Base-by-base conservation (phyloP, 2,888 invertebrate genomes). In the Amiota mariae region DNA sequence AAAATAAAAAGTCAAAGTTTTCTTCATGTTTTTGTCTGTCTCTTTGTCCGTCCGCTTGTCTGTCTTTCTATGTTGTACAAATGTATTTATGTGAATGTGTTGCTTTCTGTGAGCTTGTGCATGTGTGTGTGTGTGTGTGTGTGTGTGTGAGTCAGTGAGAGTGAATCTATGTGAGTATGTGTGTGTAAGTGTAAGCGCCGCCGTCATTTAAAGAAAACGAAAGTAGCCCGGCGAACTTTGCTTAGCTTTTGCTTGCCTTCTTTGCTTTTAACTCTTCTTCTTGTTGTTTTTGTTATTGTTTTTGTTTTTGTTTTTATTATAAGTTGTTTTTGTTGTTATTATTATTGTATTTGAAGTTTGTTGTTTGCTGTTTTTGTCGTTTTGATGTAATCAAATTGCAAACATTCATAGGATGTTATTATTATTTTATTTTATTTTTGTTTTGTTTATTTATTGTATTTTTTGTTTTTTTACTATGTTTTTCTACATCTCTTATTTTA, bases 361-460 rank as follows among this genome's bases (percentile, higher is more conserved):
- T 12, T 77, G 72, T 75, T 71, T 74, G 72, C 75, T 76, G 74
- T 59, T 79, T 75, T 78, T 76, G 46, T 74, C 68, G 74, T 64
- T 64, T 74, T 83, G 84, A 83, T 83, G 85, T 84, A 83, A 83
- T 83, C 85, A 82, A 82, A 82, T 85, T 77, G 84, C 82, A 77
- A 82, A 82, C 79, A 9, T 8, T 71, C 18, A 66, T 66, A 15
- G 36, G 15, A 46, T 63, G 24, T 61, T 61, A 9, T 24, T 61
- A 11, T 12, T 63, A 46, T 36, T 63, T 54, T 12, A 56, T 56
- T n/a, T n/a, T 70, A 12, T 13, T 24, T 36, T 20, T 56, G 36
- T 36, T 70, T 54, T 10, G 36, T 3, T 24, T 24, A 24, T 57
- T 57, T 24, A 24, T n/a, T 54, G 54, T 54, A n/a, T 11, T 10